Base-by-base conservation (phyloP, 2,113 vertebrate species). In the Neodontobutis hainanensis region DNA sequence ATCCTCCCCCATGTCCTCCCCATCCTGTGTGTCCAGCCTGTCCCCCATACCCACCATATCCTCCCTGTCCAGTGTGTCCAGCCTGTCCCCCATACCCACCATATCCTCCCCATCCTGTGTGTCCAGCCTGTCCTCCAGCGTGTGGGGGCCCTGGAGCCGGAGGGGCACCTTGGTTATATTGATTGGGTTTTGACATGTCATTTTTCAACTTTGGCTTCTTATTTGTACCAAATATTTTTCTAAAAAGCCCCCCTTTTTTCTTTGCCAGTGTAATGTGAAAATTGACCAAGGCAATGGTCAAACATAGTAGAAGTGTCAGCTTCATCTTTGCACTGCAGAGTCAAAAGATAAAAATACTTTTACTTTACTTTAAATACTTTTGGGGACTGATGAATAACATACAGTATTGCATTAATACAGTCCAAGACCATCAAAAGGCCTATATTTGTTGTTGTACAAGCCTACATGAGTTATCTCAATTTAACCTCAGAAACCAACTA, bases 291-390 rank as follows among this genome's bases (percentile, higher is more conserved):
- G 87, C 50, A 42, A 87, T 47, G 2, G 38, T 44, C 19, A 88
- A 45, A 49, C 70, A 75, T 7, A 87, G 10, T n/a, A 77, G 4
- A 43, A 58, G 40, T 12, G 52, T 46, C 47, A 61, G 69, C 61
- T 75, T 83, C 80, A 85, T 87, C 47, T 68, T 73, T 64, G 42
- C 11, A 51, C 83, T 84, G 75, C n/a, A 68, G 73, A 76, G n/a
- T 46, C 32, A 15, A 66, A 5, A 3, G 3, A 48, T 27, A 36
- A 61, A 80, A 61, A 61, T 0, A 27, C 3, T 27, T 1, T 27
- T 27, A 27, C 19, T 27, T 27, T n/a, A n/a, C n/a, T n/a, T n/a
- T n/a, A n/a, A n/a, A n/a, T n/a, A n/a, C n/a, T n/a, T n/a, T n/a
- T n/a, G n/a, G n/a, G n/a, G n/a, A n/a, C n/a, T n/a, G n/a, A n/a